Conservation (phyloP, 2,113 vertebrate species). For the Chaenogobius annularis region DNA sequence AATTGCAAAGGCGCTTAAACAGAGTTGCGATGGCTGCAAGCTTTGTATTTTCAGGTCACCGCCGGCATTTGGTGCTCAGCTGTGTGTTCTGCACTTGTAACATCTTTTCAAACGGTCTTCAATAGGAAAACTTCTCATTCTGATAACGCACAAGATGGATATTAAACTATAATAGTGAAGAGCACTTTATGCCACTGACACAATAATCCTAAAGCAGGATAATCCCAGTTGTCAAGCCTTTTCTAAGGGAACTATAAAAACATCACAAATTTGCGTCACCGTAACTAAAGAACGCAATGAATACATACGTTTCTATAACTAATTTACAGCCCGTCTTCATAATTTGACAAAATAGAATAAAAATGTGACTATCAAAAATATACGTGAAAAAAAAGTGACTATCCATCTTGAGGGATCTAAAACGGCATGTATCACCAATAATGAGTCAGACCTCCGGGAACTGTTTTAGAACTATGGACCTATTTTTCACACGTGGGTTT, state of each 20-base stretch:
- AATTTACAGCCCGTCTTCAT: neutral
- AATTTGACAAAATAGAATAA: neutral
- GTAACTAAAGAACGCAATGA: neutral
- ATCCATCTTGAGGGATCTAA: neutral
- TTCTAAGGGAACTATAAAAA: neutral
- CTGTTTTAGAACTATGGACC: slow-evolving; percentile 75
- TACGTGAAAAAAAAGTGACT: neutral
- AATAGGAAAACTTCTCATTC: neutral
- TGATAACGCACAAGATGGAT: neutral
- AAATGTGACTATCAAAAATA: too few species aligned
- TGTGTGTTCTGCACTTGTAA: neutral
- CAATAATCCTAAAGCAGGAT: neutral
- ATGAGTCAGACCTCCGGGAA: slow-evolving; percentile 11
- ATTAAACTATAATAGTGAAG: neutral
- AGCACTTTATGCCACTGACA: neutral
- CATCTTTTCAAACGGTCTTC: neutral
- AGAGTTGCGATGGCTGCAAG: slow-evolving; percentile 11
- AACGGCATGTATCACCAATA: neutral
- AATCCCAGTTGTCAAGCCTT: too few species aligned
- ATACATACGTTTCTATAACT: neutral
- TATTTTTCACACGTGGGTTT: slow-evolving; percentile 85
- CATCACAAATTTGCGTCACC: neutral
- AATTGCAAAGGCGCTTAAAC: slow-evolving; percentile 9
- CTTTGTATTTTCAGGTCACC: slow-evolving; percentile 11
- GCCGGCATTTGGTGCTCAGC: slow-evolving; percentile 7